These are phyloP conservation scores for Torymus auratus DNA, from an alignment of 2,888 invertebrate species.

Conservation along the genomic window DNA sequence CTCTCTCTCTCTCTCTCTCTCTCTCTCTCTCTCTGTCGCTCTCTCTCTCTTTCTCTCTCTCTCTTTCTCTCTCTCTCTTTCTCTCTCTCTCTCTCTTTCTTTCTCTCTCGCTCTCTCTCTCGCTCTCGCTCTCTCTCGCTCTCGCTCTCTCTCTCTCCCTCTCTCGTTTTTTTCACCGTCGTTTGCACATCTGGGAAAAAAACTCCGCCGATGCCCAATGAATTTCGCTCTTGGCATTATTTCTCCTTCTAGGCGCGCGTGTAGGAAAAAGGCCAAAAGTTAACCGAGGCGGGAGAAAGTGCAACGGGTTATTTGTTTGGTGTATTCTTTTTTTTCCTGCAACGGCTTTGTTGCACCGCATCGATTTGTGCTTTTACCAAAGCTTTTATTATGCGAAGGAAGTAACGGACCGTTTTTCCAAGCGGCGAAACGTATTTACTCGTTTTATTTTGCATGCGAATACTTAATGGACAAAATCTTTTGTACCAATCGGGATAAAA, in stretches of 20 bases:
- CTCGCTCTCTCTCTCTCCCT: slow-evolving; percentile 5
- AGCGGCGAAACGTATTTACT: too few relatives aligned
- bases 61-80: too few relatives aligned
- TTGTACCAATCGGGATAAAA: too few relatives aligned
- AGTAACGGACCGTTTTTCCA: too few relatives aligned
- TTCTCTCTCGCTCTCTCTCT: slow-evolving; percentile 1
- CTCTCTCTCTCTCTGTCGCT: slow-evolving; percentile 2
- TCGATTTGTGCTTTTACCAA: slow-evolving; percentile 1
- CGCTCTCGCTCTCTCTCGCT: too few relatives aligned
- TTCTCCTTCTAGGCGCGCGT: slow-evolving; percentile 7
- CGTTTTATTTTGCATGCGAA: too few relatives aligned
- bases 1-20: slow-evolving; percentile 6
- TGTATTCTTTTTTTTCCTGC: not conserved
- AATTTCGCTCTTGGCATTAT: slow-evolving; percentile 33
- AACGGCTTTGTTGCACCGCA: not conserved
- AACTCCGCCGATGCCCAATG: slow-evolving; percentile 41
- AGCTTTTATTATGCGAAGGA: not conserved
- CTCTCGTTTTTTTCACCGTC: slow-evolving; percentile 18
- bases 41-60: not conserved
- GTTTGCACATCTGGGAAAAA: slow-evolving; percentile 49
- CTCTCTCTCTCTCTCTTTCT: slow-evolving; percentile 4
- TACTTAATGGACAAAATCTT: too few relatives aligned
- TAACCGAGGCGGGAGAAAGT: slow-evolving; percentile 6
- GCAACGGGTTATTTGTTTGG: slow-evolving; percentile 12
- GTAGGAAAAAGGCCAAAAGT: slow-evolving; percentile 27